phyloP scores from a whole-genome alignment of 1,140 invertebrate species.

The Dreissena polymorpha region DNA sequence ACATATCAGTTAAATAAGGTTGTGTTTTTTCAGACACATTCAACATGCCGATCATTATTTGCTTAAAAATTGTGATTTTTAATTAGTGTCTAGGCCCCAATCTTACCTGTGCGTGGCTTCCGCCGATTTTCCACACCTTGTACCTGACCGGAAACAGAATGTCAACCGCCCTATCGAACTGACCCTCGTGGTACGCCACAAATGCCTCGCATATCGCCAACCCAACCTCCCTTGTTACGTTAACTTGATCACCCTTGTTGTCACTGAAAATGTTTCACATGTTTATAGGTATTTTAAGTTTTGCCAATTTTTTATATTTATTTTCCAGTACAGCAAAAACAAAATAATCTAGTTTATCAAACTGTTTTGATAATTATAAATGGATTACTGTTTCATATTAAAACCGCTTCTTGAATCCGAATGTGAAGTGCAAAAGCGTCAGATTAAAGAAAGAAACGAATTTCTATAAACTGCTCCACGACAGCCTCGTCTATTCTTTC shows the following conservation, averaged over 20 bases:
- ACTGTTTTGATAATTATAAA: neutral
- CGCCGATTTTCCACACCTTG: constrained; percentile 80
- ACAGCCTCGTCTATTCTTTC: too few relatives aligned
- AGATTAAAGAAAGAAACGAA: neutral
- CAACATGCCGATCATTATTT: neutral
- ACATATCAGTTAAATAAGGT: neutral
- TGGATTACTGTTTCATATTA: neutral
- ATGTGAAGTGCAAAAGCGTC: neutral
- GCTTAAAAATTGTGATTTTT: neutral
- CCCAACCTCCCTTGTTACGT: constrained; percentile 66
- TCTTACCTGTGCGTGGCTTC: constrained; percentile 81
- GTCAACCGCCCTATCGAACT: constrained; percentile 77
- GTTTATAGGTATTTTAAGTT: neutral
- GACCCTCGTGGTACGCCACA: constrained; percentile 74
- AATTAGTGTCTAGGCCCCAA: neutral
- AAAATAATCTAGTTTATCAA: neutral
- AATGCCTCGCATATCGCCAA: constrained; percentile 76
- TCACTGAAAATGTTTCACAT: constrained; percentile 48
- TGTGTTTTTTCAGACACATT: neutral
- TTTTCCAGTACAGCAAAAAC: neutral
- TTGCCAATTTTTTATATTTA: neutral
- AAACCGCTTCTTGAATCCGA: neutral
- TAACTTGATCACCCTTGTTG: constrained; percentile 58
- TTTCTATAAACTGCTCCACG: too few relatives aligned
- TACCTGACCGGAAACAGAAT: constrained; percentile 79